phyloP scores from a whole-genome alignment of 2,888 invertebrate genomes.

The Halictus quadricinctus region DNA sequence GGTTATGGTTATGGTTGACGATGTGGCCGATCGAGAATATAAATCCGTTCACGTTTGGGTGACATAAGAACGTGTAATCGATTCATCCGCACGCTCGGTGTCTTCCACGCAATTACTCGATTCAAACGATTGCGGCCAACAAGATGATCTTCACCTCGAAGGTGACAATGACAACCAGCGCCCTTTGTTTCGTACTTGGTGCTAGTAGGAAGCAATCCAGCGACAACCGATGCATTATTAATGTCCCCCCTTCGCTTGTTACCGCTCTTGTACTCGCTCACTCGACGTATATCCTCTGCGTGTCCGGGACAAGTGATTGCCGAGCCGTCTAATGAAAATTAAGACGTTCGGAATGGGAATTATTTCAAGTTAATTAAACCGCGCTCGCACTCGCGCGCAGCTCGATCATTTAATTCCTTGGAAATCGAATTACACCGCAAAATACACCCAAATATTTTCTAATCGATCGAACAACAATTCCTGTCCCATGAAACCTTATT shows the following conservation, averaged over 20 bases:
- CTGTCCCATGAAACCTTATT: background rate
- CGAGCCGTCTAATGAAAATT: constrained; percentile 50
- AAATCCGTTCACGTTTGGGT: constrained; percentile 17
- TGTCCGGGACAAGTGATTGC: constrained; percentile 44
- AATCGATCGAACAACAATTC: background rate
- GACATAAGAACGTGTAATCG: constrained; percentile 39
- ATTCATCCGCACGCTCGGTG: constrained; percentile 35
- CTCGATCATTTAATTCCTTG: background rate
- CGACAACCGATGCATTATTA: constrained; percentile 78
- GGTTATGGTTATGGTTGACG: background rate
- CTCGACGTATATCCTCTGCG: constrained; percentile 64
- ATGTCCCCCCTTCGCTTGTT: constrained; percentile 74
- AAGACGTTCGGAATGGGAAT: constrained; percentile 45
- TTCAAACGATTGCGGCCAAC: constrained; percentile 44
- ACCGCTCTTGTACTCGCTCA: constrained; percentile 69
- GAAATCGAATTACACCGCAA: background rate
- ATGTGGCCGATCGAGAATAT: background rate
- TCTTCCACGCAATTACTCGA: constrained; percentile 36
- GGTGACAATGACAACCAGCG: constrained; percentile 57
- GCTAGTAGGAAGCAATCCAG: constrained; percentile 72
- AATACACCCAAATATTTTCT: background rate
- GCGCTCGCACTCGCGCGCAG: background rate
- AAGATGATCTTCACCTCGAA: constrained; percentile 53
- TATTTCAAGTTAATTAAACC: constrained; percentile 39
- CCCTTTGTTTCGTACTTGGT: constrained; percentile 68